Base-by-base conservation (phyloP, 2,888 invertebrate species). In the Agriopis marginaria region DNA sequence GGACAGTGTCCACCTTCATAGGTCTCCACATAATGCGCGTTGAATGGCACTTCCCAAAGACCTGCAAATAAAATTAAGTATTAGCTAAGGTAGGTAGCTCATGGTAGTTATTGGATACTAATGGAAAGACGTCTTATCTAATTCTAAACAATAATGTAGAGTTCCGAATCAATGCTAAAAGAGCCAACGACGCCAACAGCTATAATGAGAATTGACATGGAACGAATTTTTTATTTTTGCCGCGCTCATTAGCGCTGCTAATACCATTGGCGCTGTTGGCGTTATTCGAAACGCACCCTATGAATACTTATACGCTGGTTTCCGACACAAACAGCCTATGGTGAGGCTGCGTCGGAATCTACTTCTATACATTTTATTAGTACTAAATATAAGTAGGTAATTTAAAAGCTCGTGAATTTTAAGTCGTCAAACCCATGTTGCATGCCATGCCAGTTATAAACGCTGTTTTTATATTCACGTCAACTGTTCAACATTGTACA, bases 1-100 rank as follows among this genome's bases (percentile, higher is more conserved):
- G 98, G 98, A 79, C 98, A 98, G 82, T 98, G 98, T 11, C 98
- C 98, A 51, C 98, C 98, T 91, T 98, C 98, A 78, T 96, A 98
- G 45, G 96, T 96, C 84, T 98, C 97, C 5, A 98, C 96, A 86
- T 97, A 98, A 89, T 98, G 98, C 54, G 98, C 97, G 86, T 98
- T 98, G 83, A 98, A 92, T 1, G 98, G 98, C 47, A 98, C 96
- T 92, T 98, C 98, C 98, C 98, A 98, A n/a, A 98, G 95, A 78
- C 97, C 97, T 96, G 83, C 11, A 83, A 87, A 47, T 32, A 58
- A 40, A 40, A 7, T 40, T 40, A 3, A 40, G 0, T 1, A 53
- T 17, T 39, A 17, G n/a, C n/a, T n/a, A n/a, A n/a, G n/a, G n/a
- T n/a, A n/a, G n/a, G n/a, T n/a, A n/a, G 2, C 17, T 8, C 23